Evolutionary conservation across 2,888 invertebrate species (phyloP).

Genomic region (Neoaliturus tenellus): DNA sequence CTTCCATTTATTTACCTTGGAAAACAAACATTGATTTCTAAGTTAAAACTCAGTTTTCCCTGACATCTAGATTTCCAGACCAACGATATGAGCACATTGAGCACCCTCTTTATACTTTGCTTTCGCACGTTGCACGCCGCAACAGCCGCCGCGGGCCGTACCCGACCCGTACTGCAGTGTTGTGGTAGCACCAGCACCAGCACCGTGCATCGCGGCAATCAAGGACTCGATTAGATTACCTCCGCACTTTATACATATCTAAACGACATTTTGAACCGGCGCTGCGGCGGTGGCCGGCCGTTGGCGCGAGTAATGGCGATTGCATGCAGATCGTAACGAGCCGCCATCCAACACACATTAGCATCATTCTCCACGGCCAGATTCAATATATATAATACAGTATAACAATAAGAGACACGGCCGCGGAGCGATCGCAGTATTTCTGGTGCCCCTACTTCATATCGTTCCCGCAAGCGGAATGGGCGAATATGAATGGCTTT

Average conservation of each 20-base stretch:
- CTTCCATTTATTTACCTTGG: too few relatives aligned
- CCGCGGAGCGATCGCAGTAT: constrained; percentile 24
- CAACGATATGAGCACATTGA: too few relatives aligned
- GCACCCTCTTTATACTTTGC: too few relatives aligned
- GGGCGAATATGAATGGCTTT: constrained; percentile 8
- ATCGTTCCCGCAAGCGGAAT: background rate
- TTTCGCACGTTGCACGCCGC: too few relatives aligned
- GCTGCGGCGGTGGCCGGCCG: background rate
- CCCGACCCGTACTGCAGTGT: too few relatives aligned
- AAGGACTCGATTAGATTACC: background rate
- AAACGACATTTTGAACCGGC: background rate
- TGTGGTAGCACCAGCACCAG: background rate
- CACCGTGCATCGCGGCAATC: background rate
- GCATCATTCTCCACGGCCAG: constrained; percentile 28
- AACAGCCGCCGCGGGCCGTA: too few relatives aligned
- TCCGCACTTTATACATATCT: constrained; percentile 9
- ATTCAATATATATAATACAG: constrained; percentile 42
- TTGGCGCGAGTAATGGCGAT: constrained; percentile 1
- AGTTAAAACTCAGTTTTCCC: too few relatives aligned
- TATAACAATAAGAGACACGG: constrained; percentile 17
- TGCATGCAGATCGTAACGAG: background rate
- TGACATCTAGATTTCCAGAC: too few relatives aligned
- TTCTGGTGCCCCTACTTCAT: background rate
- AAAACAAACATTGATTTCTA: too few relatives aligned
- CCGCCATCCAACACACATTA: background rate